These are phyloP conservation scores for Halichondria panicea DNA, from an alignment of 37 sponge, comb jelly and placozoan genomes.

Conservation along the genomic window DNA sequence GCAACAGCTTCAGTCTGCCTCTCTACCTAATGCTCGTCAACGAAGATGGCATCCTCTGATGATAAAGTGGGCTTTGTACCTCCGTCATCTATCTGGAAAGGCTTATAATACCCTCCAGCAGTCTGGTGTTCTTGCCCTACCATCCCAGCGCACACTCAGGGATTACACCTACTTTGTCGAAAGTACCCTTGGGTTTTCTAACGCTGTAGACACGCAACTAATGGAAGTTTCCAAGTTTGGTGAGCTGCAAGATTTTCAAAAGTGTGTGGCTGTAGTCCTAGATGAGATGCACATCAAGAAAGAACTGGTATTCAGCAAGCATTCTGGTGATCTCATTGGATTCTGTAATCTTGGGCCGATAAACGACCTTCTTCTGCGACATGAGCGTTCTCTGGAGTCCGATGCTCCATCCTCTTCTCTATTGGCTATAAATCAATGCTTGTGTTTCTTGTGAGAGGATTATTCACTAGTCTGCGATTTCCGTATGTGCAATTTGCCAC, in stretches of 20 bases:
- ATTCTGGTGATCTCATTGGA: slow-evolving; percentile 15
- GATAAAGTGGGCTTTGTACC: slow-evolving; percentile 52
- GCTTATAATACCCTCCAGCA: slow-evolving; percentile 38
- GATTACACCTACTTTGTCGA: slow-evolving; percentile 38
- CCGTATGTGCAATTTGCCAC: slow-evolving; percentile 56
- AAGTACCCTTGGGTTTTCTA: slow-evolving; percentile 30
- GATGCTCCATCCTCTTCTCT: neutral
- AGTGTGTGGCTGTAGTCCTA: slow-evolving; percentile 31
- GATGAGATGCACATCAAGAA: slow-evolving; percentile 47
- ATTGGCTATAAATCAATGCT: slow-evolving; percentile 36
- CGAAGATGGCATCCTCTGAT: slow-evolving; percentile 53
- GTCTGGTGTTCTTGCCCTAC: slow-evolving; percentile 32
- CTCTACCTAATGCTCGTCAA: neutral
- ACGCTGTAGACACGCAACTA: slow-evolving; percentile 26
- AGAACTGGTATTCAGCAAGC: slow-evolving; percentile 42
- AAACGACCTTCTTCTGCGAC: slow-evolving; percentile 21
- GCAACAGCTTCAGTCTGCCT: slow-evolving; percentile 17
- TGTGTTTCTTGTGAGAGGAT: slow-evolving; percentile 39
- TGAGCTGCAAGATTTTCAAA: slow-evolving; percentile 11
- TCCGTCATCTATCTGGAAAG: slow-evolving; percentile 31
- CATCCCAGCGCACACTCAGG: slow-evolving; percentile 47
- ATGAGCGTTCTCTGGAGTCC: slow-evolving; percentile 20
- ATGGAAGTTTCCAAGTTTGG: slow-evolving; percentile 7
- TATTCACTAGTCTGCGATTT: slow-evolving; percentile 24
- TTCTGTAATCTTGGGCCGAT: slow-evolving; percentile 22